Percentiles rank a stretch among this genome's conserved stretches.
Conservation (phyloP, 2,888 invertebrate species). For the Ichneumoninae sp. region DNA sequence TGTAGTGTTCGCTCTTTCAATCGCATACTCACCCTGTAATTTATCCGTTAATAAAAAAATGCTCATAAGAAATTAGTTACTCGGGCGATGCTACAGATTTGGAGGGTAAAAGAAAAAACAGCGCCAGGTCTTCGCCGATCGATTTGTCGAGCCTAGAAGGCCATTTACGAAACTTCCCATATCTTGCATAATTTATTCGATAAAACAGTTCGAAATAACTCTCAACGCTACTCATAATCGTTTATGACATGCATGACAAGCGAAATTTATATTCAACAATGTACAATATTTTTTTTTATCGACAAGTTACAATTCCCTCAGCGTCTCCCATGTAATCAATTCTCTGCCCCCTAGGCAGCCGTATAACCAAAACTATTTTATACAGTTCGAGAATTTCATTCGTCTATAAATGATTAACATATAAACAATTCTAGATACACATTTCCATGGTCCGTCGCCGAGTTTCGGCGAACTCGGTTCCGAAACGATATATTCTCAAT, state of each 20-base stretch:
- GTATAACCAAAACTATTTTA: conserved; percentile 18
- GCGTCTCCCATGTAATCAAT: neutral
- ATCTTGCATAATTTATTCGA: conserved; percentile 67
- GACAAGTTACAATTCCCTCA: conserved; percentile 57
- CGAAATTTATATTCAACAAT: conserved; percentile 57
- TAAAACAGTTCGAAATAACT: conserved; percentile 58
- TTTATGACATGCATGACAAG: conserved; percentile 49
- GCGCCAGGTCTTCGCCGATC: neutral
- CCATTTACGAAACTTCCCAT: conserved; percentile 26
- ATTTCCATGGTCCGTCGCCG: conserved; percentile 6
- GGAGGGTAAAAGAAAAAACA: neutral
- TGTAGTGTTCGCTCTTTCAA: conserved; percentile 55
- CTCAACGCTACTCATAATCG: conserved; percentile 47
- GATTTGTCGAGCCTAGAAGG: conserved; percentile 10
- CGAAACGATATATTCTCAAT: conserved; percentile 3
- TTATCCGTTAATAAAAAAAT: conserved; percentile 66
- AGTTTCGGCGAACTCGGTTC: neutral
- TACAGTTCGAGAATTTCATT: conserved; percentile 32
- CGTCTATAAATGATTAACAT: conserved; percentile 11
- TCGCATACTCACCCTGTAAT: conserved; percentile 65
- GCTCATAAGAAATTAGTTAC: conserved; percentile 25
- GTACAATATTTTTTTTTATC: conserved; percentile 46
- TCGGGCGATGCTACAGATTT: neutral
- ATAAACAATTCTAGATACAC: conserved; percentile 40
- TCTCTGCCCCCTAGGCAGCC: conserved; percentile 17